These are phyloP conservation scores for Chamaea fasciata DNA, from an alignment of 2,113 vertebrate genomes.

Conservation along the genomic window DNA sequence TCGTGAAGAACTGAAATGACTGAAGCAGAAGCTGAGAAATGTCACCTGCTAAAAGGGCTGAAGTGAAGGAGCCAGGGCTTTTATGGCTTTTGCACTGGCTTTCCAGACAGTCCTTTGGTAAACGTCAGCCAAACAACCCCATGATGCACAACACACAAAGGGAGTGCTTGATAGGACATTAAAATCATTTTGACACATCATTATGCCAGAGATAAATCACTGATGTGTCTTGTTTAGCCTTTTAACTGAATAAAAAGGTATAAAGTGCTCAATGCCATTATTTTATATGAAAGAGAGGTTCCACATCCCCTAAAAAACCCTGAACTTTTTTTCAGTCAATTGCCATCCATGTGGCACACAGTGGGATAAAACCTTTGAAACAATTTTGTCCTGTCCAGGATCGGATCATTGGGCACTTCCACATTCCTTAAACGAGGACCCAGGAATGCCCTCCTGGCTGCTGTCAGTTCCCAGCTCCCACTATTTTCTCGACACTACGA, in stretches of 20 bases:
- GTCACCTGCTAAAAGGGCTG: background rate
- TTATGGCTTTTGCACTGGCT: background rate
- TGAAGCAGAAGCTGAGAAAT: background rate
- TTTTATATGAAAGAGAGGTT: background rate
- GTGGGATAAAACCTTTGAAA: background rate
- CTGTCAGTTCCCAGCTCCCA: background rate
- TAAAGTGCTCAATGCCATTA: background rate
- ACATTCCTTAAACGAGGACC: background rate
- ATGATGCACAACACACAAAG: background rate
- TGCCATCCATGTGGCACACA: background rate
- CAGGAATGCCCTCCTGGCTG: background rate
- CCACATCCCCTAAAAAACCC: background rate
- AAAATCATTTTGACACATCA: background rate
- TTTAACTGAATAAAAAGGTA: background rate
- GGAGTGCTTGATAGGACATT: background rate
- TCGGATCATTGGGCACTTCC: background rate
- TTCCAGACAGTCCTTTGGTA: background rate
- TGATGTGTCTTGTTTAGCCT: background rate
- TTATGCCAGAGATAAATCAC: background rate
- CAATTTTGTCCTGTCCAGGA: background rate
- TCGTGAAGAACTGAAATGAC: background rate
- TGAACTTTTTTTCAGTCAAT: background rate
- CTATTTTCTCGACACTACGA: background rate
- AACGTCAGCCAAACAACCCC: background rate
- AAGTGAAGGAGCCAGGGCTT: background rate